Conservation (phyloP, 2,888 invertebrate species). For the Anagyrus pseudococci region DNA sequence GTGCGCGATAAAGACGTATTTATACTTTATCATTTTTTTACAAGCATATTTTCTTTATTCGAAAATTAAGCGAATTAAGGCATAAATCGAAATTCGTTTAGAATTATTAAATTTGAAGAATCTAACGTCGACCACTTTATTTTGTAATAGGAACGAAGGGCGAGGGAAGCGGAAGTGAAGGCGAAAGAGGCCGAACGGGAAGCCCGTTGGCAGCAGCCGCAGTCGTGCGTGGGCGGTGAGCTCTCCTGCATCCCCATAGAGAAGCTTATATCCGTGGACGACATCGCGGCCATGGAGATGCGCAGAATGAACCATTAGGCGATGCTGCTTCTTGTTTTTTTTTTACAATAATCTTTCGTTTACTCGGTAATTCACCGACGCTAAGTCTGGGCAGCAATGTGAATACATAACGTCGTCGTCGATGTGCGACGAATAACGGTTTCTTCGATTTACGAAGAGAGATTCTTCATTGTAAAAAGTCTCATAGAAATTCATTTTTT, state of each 20-base stretch:
- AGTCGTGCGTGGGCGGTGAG: slow-evolving; percentile 80
- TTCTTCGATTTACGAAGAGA: background rate
- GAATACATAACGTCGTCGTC: background rate
- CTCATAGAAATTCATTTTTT: slow-evolving; percentile 21
- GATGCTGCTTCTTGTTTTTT: slow-evolving; percentile 32
- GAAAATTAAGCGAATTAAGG: too few species aligned
- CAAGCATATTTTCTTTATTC: too few species aligned
- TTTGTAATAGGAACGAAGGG: slow-evolving; percentile 67
- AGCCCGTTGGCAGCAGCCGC: slow-evolving; percentile 66
- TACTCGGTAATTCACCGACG: slow-evolving; percentile 32
- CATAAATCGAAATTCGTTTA: too few species aligned
- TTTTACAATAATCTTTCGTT: background rate
- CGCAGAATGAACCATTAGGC: slow-evolving; percentile 58
- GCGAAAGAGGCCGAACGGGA: slow-evolving; percentile 69
- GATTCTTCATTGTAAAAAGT: slow-evolving; percentile 23
- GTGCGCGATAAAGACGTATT: too few species aligned
- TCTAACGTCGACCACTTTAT: too few species aligned
- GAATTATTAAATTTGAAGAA: too few species aligned
- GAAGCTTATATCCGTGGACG: slow-evolving; percentile 68
- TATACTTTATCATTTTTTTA: too few species aligned
- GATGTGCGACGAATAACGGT: background rate
- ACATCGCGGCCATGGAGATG: slow-evolving; percentile 61
- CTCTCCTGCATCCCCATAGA: slow-evolving; percentile 86
- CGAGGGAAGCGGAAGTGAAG: slow-evolving; percentile 75
- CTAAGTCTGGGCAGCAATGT: slow-evolving; percentile 2